Conservation (phyloP, 92 coral and sea anemone species). For the Phenganax marumi region DNA sequence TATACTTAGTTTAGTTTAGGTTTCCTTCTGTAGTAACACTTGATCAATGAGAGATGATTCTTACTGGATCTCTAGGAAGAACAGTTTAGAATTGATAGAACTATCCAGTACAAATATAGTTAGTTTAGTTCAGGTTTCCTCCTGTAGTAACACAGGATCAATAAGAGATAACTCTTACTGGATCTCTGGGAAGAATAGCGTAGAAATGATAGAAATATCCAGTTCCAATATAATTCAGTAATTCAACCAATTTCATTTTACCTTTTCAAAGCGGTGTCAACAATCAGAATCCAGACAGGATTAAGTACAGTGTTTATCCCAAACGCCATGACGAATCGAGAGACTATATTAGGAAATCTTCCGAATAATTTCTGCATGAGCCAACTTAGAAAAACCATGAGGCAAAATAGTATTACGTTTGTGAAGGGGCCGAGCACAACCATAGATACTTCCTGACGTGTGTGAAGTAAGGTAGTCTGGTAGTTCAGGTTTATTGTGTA, state of each 20-base stretch:
- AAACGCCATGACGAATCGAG: constrained; percentile 92
- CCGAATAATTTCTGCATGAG: constrained; percentile 78
- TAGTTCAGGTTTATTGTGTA: constrained; percentile 94
- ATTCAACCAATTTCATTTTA: constrained; percentile 25
- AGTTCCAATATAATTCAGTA: neutral
- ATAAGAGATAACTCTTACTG: no score
- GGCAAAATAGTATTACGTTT: constrained; percentile 72
- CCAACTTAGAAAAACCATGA: constrained; percentile 71
- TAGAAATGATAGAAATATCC: no score
- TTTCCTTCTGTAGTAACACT: no score
- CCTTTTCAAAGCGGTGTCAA: constrained; percentile 87
- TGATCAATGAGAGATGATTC: no score
- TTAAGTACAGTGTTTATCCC: constrained; percentile 85
- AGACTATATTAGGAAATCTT: constrained; percentile 79
- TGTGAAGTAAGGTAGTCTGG: constrained; percentile 85
- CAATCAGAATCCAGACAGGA: constrained; percentile 88
- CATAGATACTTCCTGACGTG: constrained; percentile 81
- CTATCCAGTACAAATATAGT: no score
- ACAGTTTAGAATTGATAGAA: no score
- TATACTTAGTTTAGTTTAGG: no score
- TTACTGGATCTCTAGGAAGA: no score
- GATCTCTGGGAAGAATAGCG: no score
- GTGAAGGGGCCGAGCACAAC: constrained; percentile 88
- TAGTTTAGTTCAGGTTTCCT: no score
- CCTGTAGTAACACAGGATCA: no score